Base-by-base conservation (phyloP, 2,888 invertebrate genomes). In the Lochmaea crataegi region DNA sequence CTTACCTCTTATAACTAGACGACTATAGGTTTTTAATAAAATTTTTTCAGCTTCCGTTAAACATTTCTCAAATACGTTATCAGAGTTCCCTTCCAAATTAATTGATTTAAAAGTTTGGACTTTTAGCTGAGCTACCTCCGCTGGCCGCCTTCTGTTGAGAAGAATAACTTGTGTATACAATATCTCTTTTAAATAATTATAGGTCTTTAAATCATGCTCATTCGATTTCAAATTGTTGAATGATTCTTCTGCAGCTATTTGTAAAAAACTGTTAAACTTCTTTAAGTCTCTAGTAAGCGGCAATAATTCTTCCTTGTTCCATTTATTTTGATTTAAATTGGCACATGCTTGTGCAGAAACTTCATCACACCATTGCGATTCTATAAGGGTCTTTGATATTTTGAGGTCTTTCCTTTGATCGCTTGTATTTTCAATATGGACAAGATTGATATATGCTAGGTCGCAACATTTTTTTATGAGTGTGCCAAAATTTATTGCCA, bases 401-500 rank as follows among this genome's bases (percentile, higher is more conserved):
- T n/a, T n/a, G n/a, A n/a, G n/a, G n/a, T n/a, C n/a, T n/a, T n/a
- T n/a, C n/a, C n/a, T n/a, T n/a, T n/a, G n/a, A n/a, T n/a, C n/a
- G n/a, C n/a, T n/a, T n/a, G n/a, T n/a, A n/a, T n/a, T n/a, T n/a
- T n/a, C n/a, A n/a, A n/a, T n/a, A n/a, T n/a, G n/a, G n/a, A n/a
- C n/a, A n/a, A n/a, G n/a, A n/a, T n/a, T n/a, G n/a, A n/a, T n/a
- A n/a, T n/a, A n/a, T n/a, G n/a, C n/a, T n/a, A n/a, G n/a, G n/a
- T n/a, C n/a, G n/a, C n/a, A n/a, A n/a, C n/a, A n/a, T n/a, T n/a
- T n/a, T n/a, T n/a, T n/a, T n/a, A n/a, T n/a, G n/a, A n/a, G n/a
- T n/a, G n/a, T n/a, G n/a, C 80, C 80, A 73, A 79, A 80, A 75
- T 79, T 81, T 48, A 78, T 76, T 2, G 79, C 78, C 16, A 80